Conservation (phyloP, 2,113 vertebrate genomes). For the Euleptes europaea region DNA sequence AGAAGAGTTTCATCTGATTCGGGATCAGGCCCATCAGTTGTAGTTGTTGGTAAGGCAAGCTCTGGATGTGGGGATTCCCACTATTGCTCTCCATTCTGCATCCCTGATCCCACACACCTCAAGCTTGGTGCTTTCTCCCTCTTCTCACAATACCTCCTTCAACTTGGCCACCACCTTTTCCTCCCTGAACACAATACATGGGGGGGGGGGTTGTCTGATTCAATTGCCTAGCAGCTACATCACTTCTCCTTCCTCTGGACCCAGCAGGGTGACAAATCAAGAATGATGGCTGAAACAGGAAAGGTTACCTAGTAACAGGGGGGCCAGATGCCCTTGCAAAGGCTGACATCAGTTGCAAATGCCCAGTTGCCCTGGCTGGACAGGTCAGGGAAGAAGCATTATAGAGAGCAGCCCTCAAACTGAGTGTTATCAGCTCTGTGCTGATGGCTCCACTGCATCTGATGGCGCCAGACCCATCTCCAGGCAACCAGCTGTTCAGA, state of each 20-base stretch:
- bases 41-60: neutral
- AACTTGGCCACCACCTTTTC: neutral
- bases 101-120: too few species aligned
- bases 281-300: neutral
- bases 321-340: neutral
- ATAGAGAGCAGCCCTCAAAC: too few species aligned
- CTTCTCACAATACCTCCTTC: neutral
- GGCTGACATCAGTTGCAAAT: neutral
- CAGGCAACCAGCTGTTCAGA: neutral
- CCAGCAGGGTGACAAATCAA: neutral
- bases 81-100: too few species aligned
- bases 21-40: neutral
- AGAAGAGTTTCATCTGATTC: neutral
- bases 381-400: neutral
- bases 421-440: neutral
- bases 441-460: neutral
- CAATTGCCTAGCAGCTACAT: neutral
- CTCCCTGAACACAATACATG: neutral
- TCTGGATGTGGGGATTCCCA: neutral
- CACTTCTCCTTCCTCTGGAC: neutral
- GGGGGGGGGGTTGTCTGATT: too few species aligned
- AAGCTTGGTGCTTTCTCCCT: neutral
- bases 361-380: neutral
- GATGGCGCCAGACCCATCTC: neutral
- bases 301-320: neutral